A percentile compares a stretch with the other conserved stretches of the same genome.
Evolutionary conservation across 2,797 vertebrate species (phyloP).

Genomic region (Heterohyrax brucei): DNA sequence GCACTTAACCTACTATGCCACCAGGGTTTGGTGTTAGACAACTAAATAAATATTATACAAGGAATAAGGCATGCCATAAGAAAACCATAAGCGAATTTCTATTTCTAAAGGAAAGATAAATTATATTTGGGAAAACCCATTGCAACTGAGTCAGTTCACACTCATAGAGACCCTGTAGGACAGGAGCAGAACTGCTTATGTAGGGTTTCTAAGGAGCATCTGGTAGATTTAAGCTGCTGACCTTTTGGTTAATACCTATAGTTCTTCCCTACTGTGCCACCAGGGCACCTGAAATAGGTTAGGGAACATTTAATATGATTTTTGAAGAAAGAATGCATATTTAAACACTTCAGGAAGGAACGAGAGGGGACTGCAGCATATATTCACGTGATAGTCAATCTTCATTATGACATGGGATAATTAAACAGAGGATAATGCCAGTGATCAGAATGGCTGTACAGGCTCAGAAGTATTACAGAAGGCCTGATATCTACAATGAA

Average conservation of each 20-base stretch:
- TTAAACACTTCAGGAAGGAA: neutral
- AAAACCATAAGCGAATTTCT: slow-evolving; percentile 20
- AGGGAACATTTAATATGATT: neutral
- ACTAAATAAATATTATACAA: slow-evolving; percentile 6
- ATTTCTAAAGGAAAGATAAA: neutral
- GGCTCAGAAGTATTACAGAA: neutral
- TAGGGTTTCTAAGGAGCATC: too few species aligned
- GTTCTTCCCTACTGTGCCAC: too few species aligned
- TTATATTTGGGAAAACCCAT: neutral
- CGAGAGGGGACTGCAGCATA: neutral
- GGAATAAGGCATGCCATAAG: neutral
- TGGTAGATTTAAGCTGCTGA: too few species aligned
- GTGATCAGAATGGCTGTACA: neutral
- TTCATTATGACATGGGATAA: neutral
- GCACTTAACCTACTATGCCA: too few species aligned
- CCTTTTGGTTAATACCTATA: too few species aligned
- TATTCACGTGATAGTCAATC: neutral
- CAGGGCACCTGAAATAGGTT: neutral
- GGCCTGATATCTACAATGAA: neutral
- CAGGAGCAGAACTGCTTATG: too few species aligned
- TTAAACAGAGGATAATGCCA: neutral
- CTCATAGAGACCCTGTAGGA: too few species aligned
- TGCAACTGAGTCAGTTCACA: too few species aligned
- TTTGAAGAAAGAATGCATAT: neutral
- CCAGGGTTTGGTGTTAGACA: neutral